phyloP scores from a whole-genome alignment of 2,797 vertebrate genomes.

The Myotis daubentonii region DNA sequence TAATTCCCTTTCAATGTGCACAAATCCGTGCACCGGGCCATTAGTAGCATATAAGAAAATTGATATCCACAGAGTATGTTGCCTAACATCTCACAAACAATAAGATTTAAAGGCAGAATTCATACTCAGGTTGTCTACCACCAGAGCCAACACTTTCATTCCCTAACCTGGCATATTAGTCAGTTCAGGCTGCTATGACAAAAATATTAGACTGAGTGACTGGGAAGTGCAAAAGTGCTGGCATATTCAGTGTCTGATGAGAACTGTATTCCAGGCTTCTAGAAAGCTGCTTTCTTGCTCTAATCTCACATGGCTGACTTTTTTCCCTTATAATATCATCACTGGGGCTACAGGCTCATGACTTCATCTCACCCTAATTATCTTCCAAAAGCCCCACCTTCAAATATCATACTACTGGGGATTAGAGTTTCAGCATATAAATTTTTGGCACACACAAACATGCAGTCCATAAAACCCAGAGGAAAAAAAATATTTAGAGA shows the following conservation, averaged over 20 bases:
- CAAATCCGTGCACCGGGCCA: rapidly evolving
- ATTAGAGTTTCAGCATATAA: neutral
- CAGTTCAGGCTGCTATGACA: neutral
- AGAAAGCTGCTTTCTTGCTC: neutral
- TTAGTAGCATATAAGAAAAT: neutral
- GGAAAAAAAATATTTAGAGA: neutral
- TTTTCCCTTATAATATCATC: neutral
- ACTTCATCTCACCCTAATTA: neutral
- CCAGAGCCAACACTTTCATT: neutral
- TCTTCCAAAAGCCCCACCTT: neutral
- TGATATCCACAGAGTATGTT: neutral
- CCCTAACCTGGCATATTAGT: neutral
- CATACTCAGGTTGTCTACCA: neutral
- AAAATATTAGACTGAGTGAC: neutral
- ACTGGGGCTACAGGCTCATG: neutral
- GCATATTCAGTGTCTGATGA: neutral
- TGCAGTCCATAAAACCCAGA: neutral
- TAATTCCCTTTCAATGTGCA: too few species aligned
- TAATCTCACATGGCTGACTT: neutral
- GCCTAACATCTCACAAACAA: neutral
- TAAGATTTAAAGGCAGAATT: neutral
- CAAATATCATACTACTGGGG: neutral
- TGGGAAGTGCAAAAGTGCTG: neutral
- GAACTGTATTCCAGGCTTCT: neutral
- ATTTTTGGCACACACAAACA: neutral